Base-by-base conservation (phyloP, 2,888 invertebrate genomes). In the Leptopterna dolabrata region DNA sequence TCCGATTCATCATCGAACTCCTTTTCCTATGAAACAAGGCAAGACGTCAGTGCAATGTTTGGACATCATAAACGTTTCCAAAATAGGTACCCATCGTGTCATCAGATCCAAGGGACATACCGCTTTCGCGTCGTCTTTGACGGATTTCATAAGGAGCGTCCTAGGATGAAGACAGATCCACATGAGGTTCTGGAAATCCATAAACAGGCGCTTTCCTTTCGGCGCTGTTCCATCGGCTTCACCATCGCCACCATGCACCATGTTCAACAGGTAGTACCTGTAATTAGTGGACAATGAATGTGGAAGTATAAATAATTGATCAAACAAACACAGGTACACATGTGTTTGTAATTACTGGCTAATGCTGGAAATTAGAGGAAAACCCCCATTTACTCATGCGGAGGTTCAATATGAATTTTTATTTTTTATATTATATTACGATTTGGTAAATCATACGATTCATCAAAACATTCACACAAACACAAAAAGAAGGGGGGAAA, bases 131-230 rank as follows among this genome's bases (percentile, higher is more conserved):
- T 94, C 91, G 94, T 94, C 90, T 93, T 93, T 90, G 92, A 90
- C 90, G n/a, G 89, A 85, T 84, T 90, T 88, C 30, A 90, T 87
- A 36, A 90, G 88, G 90, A 97, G 93, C 11, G 95, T 95, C 89
- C 95, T 93, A 0, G 97, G 97, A 92, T 97, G 97, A 14, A 96
- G 96, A 95, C 96, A 96, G 91, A 97, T 95, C 91, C 96, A 93
- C 90, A 96, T 95, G 82, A 97, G 91, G 90, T 51, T 90, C 90
- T 95, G 95, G 91, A 95, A 95, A 91, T 96, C 96, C 16, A 94
- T 94, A 91, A 96, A 95, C 86, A 96, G 91, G 90, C 88, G 87
- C 19, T 85, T 81, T n/a, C 89, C 89, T 76, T 85, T 85, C 13
- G 85, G 85, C 9, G 55, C 85, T 2, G 55, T 7, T 63, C 63